Evolutionary conservation across 2,797 vertebrate species (phyloP).

Genomic region (Falco peregrinus): DNA sequence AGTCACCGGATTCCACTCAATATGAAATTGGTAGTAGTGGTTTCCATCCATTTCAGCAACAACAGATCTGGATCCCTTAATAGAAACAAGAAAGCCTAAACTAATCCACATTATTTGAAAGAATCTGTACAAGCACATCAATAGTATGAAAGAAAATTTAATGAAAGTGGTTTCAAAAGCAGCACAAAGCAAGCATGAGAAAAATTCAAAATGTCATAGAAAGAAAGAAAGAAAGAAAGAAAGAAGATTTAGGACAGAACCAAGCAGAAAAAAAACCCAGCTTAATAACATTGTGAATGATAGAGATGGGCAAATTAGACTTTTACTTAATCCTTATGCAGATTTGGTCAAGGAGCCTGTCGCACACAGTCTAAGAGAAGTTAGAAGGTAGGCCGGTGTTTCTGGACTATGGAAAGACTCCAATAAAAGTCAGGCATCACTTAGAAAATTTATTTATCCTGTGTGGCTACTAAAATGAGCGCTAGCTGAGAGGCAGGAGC

Average conservation of each 20-base stretch:
- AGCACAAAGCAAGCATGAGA: not conserved
- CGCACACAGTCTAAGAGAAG: not conserved
- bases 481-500: not conserved
- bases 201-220: not conserved
- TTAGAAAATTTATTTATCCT: not conserved
- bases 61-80: not conserved
- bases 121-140: not conserved
- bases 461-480: accelerated
- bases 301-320: not conserved
- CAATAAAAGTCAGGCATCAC: not conserved
- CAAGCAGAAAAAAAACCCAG: not conserved
- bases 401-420: not conserved
- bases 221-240: not conserved
- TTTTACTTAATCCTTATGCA: not conserved
- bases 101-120: not conserved
- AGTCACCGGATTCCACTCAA: not conserved
- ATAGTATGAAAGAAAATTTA: not conserved
- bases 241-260: not conserved
- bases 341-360: not conserved
- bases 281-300: not conserved
- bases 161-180: not conserved
- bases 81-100: not conserved
- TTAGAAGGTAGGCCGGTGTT: not conserved
- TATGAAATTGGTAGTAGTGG: not conserved
- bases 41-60: not conserved